Conservation (phyloP, 2,113 vertebrate genomes). For the Microtus oregoni region DNA sequence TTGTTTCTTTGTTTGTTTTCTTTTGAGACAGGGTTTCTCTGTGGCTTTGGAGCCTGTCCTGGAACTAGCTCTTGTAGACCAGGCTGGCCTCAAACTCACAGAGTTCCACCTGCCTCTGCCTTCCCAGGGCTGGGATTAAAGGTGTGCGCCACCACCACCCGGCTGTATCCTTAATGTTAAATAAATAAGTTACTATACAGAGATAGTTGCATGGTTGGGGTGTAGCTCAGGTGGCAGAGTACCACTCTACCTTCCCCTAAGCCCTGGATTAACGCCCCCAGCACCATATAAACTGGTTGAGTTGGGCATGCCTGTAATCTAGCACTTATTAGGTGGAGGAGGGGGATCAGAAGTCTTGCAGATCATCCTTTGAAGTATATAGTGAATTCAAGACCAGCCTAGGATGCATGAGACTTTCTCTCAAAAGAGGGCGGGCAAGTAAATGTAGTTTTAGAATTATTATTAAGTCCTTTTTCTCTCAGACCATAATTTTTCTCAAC, state of each 20-base stretch:
- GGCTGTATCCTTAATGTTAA: no score
- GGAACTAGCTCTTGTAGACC: no score
- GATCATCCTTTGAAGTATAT: neutral
- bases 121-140: no score
- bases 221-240: neutral
- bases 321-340: neutral
- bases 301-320: neutral
- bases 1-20: neutral
- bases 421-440: neutral
- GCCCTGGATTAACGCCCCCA: neutral
- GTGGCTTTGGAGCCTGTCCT: no score
- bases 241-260: neutral
- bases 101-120: no score
- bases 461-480: neutral
- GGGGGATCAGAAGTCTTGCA: neutral
- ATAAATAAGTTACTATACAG: neutral
- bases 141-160: no score
- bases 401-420: neutral
- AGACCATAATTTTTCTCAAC: conserved; percentile 23
- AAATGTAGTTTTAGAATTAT: conserved; percentile 25
- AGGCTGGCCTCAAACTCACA: no score
- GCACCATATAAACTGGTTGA: neutral
- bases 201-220: neutral
- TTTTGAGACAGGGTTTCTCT: no score
- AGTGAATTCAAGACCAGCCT: neutral